A percentile compares a stretch with the other conserved stretches of the same genome.
Evolutionary conservation across 2,797 vertebrate species (phyloP).

Genomic region (Anomalospiza imberbis): DNA sequence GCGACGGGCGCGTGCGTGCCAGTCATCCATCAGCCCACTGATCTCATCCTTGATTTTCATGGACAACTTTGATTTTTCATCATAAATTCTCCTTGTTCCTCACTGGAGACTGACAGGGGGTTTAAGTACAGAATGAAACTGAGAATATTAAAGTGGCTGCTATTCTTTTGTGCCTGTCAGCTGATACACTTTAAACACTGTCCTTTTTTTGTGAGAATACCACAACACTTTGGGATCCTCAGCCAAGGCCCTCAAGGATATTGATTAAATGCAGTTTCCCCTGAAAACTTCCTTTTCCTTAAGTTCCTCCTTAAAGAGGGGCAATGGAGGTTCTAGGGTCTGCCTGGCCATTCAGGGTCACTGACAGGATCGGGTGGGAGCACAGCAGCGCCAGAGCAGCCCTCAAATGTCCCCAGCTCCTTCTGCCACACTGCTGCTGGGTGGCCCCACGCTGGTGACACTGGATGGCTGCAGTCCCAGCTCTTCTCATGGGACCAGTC

Average conservation of each 20-base stretch:
- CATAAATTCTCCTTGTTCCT: constrained; percentile 40
- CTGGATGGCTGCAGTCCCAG: not conserved
- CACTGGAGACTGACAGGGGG: not conserved
- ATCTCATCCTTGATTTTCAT: not conserved
- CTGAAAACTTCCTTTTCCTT: not conserved
- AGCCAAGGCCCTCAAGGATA: not conserved
- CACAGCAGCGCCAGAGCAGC: fast-evolving
- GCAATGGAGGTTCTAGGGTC: not conserved
- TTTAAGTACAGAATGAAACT: not conserved
- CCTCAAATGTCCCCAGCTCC: not conserved
- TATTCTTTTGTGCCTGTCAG: not conserved
- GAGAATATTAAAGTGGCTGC: not conserved
- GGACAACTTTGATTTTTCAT: constrained; percentile 44
- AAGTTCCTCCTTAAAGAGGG: not conserved
- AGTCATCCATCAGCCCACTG: constrained; percentile 3
- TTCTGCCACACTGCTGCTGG: not conserved
- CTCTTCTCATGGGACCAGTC: not conserved
- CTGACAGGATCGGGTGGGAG: not conserved
- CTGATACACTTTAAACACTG: not conserved
- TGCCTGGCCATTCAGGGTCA: not conserved
- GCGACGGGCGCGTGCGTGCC: not conserved
- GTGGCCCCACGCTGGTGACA: not conserved
- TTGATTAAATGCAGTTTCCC: not conserved
- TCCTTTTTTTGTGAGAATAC: not conserved
- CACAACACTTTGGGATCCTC: not conserved